Percentiles rank a stretch among this genome's conserved stretches.
Evolutionary conservation across 2,113 vertebrate genomes (phyloP).

Genomic region (Corythaeola cristata): DNA sequence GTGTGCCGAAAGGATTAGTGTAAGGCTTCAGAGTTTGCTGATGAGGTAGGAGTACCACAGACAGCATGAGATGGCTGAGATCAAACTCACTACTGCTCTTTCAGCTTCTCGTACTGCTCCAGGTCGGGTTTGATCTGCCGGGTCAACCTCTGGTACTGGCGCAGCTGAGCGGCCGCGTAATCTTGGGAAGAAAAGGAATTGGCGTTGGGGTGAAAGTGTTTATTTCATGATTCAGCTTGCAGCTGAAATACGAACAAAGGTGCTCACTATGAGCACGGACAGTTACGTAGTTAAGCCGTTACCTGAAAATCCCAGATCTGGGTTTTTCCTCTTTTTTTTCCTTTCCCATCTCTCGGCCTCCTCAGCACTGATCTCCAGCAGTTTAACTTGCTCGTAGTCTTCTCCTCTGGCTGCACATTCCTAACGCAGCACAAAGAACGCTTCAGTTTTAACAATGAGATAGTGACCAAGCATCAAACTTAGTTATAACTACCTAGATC

Average conservation of each 20-base stretch:
- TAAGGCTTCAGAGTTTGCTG: rapidly evolving
- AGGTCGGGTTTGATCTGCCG: conserved; percentile 94
- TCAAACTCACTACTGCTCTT: conserved; percentile 82
- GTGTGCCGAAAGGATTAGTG: rapidly evolving
- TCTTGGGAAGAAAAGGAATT: conserved; percentile 67
- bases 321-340: conserved; percentile 92
- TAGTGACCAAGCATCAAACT: rapidly evolving
- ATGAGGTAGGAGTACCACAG: rapidly evolving
- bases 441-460: background rate
- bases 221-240: rapidly evolving
- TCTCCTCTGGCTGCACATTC: conserved; percentile 89
- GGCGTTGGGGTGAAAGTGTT: rapidly evolving
- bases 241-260: background rate
- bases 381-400: conserved; percentile 89
- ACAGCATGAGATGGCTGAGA: rapidly evolving
- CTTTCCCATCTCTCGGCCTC: conserved; percentile 94
- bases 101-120: conserved; percentile 85
- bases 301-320: conserved; percentile 96
- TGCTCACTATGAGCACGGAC: rapidly evolving
- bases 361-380: conserved; percentile 92
- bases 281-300: rapidly evolving
- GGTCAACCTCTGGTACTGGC: conserved; percentile 94
- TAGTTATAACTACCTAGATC: rapidly evolving
- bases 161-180: conserved; percentile 93
- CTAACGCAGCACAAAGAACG: conserved; percentile 25